Evolutionary conservation across 2,888 invertebrate genomes (phyloP), one percentile per base, ranked within the genome.

Genomic region (Protonemura montana): DNA sequence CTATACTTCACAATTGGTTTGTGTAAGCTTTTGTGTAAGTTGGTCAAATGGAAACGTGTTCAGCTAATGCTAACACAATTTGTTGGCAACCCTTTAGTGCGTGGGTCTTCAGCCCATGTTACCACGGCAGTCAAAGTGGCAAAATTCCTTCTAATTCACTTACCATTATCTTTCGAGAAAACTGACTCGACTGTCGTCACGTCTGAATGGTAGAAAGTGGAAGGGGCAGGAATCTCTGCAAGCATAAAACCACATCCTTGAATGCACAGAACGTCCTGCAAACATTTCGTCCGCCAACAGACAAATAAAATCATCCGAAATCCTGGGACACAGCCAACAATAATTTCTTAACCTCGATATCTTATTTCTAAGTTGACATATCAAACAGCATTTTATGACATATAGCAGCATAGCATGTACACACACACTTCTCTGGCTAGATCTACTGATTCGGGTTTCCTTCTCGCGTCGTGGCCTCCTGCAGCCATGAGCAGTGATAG

Each of bases 241-340:
- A 83, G 6, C 82, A 83, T 5, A 83, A 41, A 35, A 81, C 81
- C 81, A 28, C 81, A 59, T 59, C 59, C 59, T 21, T 59, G 59
- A 21, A 16, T 21, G 1, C 3, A 13, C 59, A 59, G 21, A 59
- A 21, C 59, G 21, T 10, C 21, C 59, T 10, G 59, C 78, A 13
- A 78, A 78, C 78, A 26, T 27, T 27, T 7, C 78, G n/a, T 7
- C 30, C 59, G 76, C 84, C 84, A 76, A 76, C 28, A 84, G 59
- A 27, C 59, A 76, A 84, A 84, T 84, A 59, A 84, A 59, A 84
- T 76, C 76, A 82, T 27, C 81, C 59, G 27, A 84, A 42, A 59
- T 10, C 59, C 84, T 84, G 84, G 84, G 84, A 13, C 84, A 59
- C 28, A 84, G 84, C 84, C 84, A 84, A 84, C 84, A 84, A 84